Evolutionary conservation across 2,797 vertebrate species (phyloP).

Genomic region (Falco peregrinus): DNA sequence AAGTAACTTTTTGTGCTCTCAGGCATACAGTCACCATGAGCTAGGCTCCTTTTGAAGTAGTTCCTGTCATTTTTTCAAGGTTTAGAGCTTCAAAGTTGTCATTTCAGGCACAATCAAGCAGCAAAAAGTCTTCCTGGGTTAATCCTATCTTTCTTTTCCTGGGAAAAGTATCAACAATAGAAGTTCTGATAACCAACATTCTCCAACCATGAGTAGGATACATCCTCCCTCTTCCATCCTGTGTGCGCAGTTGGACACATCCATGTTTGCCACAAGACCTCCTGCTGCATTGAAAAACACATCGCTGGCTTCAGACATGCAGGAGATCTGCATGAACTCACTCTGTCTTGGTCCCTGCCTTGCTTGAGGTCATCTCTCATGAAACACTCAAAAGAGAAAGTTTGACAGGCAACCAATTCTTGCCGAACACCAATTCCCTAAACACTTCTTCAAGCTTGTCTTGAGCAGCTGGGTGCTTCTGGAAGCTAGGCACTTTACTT

Average conservation of each 20-base stretch:
- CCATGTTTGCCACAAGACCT: not conserved
- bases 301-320: not conserved
- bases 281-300: not conserved
- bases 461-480: not conserved
- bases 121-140: not conserved
- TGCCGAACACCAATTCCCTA: not conserved
- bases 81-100: not conserved
- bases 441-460: not conserved
- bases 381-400: not conserved
- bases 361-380: not conserved
- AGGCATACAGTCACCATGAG: not conserved
- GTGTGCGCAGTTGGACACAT: not conserved
- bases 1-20: not conserved
- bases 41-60: not conserved
- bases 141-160: not conserved
- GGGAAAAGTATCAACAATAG: not conserved
- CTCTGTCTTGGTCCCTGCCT: not conserved
- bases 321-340: not conserved
- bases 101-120: not conserved
- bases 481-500: not conserved
- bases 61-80: not conserved
- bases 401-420: not conserved
- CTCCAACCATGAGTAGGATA: not conserved
- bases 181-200: not conserved
- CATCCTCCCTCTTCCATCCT: not conserved